Percentiles rank a stretch among this genome's conserved stretches.
These are phyloP conservation scores for Bufo gargarizans DNA, from an alignment of 2,113 vertebrate genomes.

Conservation along the genomic window DNA sequence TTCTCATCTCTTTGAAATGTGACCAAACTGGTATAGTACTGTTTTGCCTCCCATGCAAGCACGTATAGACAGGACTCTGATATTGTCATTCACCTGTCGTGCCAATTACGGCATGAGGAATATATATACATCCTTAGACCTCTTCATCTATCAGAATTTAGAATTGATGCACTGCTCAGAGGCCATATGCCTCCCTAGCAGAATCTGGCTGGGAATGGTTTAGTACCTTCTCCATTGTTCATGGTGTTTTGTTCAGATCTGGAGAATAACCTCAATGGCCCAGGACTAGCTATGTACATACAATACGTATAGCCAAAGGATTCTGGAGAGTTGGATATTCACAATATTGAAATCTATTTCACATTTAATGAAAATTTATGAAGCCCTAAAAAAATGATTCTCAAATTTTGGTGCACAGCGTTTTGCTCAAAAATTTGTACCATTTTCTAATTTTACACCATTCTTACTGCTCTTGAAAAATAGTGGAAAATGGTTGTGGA, in stretches of 20 bases:
- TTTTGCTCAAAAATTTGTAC: too few species aligned
- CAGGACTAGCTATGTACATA: not conserved
- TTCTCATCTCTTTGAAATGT: slow-evolving; percentile 32
- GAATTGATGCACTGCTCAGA: not conserved
- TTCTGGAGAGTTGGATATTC: too few species aligned
- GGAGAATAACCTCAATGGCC: not conserved
- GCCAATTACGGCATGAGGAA: not conserved
- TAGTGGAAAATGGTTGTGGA: too few species aligned
- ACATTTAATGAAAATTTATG: too few species aligned
- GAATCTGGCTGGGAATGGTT: not conserved
- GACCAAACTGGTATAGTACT: slow-evolving; percentile 40
- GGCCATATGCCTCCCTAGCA: not conserved
- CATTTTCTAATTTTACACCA: too few species aligned
- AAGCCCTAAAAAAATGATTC: too few species aligned
- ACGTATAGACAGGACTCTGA: slow-evolving; percentile 7
- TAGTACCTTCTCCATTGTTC: not conserved
- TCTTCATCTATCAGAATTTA: not conserved
- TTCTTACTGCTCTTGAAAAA: too few species aligned
- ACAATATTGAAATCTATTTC: too few species aligned
- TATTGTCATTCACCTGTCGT: not conserved
- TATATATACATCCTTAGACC: not conserved
- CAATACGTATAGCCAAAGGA: not conserved
- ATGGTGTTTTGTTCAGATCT: not conserved
- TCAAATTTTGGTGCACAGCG: too few species aligned
- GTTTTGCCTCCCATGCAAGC: not conserved